These are phyloP conservation scores for Drosophila tani DNA, from an alignment of 1,140 invertebrate genomes.

Conservation along the genomic window DNA sequence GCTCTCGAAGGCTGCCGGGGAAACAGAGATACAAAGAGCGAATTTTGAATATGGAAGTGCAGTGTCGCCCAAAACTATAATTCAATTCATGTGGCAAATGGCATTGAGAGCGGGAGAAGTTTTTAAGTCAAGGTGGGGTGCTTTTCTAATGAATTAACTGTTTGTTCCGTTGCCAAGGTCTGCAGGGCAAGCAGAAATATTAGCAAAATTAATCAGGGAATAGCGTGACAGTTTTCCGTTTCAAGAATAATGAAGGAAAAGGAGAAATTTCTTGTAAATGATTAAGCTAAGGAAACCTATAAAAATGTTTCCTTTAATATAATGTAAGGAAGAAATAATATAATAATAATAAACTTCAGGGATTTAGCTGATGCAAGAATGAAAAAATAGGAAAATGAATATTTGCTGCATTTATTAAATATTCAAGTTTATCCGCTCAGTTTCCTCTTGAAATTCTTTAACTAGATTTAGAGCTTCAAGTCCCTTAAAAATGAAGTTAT, in stretches of 20 bases:
- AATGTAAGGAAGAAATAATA: not conserved
- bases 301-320: not conserved
- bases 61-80: not conserved
- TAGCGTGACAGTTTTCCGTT: slow-evolving; percentile 25
- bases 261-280: not conserved
- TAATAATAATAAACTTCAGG: no score
- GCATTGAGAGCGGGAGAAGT: no score
- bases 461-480: no score
- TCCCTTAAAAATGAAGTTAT: not conserved
- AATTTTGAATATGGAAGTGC: slow-evolving; percentile 10
- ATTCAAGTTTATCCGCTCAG: no score
- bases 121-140: not conserved
- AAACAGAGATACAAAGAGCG: not conserved
- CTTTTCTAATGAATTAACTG: slow-evolving; percentile 9
- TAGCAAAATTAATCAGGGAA: slow-evolving; percentile 27
- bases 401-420: no score
- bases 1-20: slow-evolving; percentile 2
- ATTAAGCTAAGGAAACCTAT: not conserved
- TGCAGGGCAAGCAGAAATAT: not conserved
- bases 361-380: not conserved
- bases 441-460: no score
- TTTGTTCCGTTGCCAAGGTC: not conserved
- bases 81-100: not conserved
- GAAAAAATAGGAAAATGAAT: no score
- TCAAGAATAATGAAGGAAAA: not conserved